Evolutionary conservation across 2,888 invertebrate species (phyloP), one percentile per base, ranked within the genome.

Genomic region (Trachelus troglodyta): DNA sequence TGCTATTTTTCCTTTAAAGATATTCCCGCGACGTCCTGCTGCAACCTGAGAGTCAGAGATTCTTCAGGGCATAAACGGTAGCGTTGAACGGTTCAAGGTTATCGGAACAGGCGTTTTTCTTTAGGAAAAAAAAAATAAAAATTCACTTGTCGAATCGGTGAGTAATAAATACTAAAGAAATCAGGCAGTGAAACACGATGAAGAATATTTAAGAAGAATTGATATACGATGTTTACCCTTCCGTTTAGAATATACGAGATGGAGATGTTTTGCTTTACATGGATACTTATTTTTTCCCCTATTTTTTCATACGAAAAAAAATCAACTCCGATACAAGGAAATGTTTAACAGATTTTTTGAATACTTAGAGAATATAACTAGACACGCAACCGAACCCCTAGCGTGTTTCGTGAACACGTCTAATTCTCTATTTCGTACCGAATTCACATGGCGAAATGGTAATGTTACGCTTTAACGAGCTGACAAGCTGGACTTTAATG

Each of bases 401-500:
- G 9, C 56, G 6, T 3, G 56, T 56, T 23, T 56, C 9, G 23
- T 56, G 9, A 9, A 56, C 23, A 11, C 9, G 23, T 3, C 9
- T 9, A 23, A 56, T 56, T 34, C 31, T 31, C 71, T 71, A 31
- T 71, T 71, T 71, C 71, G 71, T 23, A 56, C 23, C 23, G 56
- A 56, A 56, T 56, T 56, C 56, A 23, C 56, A 6, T 23, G 56
- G 56, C 56, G 23, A 56, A 71, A 71, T 71, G 23, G 71, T 31
- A 71, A 71, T 34, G 71, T 71, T 71, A 71, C 75, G 78, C 76
- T 79, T 81, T 83, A 83, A 84, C 80, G 81, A 83, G 76, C 81
- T 79, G 80, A 81, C 81, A 81, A 79, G 77, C 69, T 73, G 68
- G 78, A 78, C 77, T 79, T 82, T 81, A 81, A 83, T 74, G 80